These are phyloP conservation scores for Eumeta japonica DNA, from an alignment of 1,140 invertebrate species.

Conservation along the genomic window DNA sequence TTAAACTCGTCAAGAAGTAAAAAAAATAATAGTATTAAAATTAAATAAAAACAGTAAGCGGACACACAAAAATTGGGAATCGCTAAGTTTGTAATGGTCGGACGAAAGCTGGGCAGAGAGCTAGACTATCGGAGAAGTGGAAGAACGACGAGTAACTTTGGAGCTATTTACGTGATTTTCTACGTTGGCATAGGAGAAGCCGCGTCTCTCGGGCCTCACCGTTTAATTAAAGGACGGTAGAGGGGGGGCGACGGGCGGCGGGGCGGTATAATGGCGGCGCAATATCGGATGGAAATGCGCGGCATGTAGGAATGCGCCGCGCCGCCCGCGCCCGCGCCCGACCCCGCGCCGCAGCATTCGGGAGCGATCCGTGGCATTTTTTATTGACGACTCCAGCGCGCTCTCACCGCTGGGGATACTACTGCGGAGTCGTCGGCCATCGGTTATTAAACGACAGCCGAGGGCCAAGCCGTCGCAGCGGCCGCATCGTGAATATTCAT, in stretches of 20 bases:
- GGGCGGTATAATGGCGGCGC: constrained; percentile 53
- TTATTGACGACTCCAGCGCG: constrained; percentile 57
- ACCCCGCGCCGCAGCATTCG: constrained; percentile 21
- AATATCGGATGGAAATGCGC: constrained; percentile 58
- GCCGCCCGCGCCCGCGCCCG: constrained; percentile 26
- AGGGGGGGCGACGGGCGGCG: constrained; percentile 24
- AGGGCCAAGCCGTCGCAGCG: too few relatives aligned
- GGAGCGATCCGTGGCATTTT: constrained; percentile 55
- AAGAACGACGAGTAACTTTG: constrained; percentile 29
- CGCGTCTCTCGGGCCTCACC: constrained; percentile 49
- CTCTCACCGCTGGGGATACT: too few relatives aligned
- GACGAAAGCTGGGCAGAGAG: not conserved
- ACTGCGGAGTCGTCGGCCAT: too few relatives aligned
- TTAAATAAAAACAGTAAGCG: too few relatives aligned
- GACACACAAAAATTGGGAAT: too few relatives aligned
- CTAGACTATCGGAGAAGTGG: constrained; percentile 7
- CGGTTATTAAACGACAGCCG: too few relatives aligned
- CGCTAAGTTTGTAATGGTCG: not conserved
- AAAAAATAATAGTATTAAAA: too few relatives aligned
- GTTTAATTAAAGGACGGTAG: constrained; percentile 55
- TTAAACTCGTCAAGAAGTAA: too few relatives aligned
- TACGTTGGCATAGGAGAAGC: constrained; percentile 34
- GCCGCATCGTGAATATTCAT: too few relatives aligned
- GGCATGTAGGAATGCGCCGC: constrained; percentile 55
- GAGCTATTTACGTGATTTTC: constrained; percentile 51